phyloP scores from a whole-genome alignment of 1,140 invertebrate genomes.

The Bilobella aurantiaca region DNA sequence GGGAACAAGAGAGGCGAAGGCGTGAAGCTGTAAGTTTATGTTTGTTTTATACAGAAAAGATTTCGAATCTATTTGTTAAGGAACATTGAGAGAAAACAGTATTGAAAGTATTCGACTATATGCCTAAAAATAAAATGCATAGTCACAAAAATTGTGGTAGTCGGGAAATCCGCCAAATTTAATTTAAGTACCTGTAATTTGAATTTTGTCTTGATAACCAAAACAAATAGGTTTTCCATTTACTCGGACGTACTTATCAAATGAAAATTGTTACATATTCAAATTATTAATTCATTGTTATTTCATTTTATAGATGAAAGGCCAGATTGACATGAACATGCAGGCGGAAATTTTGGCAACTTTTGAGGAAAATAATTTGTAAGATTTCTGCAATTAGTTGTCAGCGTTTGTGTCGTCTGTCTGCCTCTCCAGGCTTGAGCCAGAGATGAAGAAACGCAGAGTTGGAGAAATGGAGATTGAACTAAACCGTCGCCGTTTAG shows the following conservation, averaged over 20 bases:
- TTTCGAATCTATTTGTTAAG: too few species aligned
- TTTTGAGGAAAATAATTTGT: constrained; percentile 63
- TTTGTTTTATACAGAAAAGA: too few species aligned
- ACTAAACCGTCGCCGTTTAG: background rate
- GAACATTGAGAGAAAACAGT: too few species aligned
- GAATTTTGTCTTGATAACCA: too few species aligned
- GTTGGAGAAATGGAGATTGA: background rate
- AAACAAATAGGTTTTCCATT: too few species aligned
- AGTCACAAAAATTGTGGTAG: too few species aligned
- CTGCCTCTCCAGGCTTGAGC: background rate
- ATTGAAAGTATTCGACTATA: too few species aligned
- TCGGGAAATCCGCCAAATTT: too few species aligned
- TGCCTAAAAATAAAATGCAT: too few species aligned
- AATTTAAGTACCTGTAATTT: too few species aligned
- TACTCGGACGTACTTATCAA: too few species aligned
- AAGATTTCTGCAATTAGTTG: background rate
- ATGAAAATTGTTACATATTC: background rate
- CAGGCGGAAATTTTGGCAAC: constrained; percentile 96
- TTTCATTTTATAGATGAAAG: constrained; percentile 67
- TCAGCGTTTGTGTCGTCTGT: background rate
- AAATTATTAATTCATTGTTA: constrained; percentile 31
- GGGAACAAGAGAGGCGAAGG: constrained; percentile 77
- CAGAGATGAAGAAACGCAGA: too few species aligned
- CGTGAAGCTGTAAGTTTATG: constrained; percentile 73
- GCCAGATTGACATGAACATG: constrained; percentile 94